Conservation (phyloP, 1,140 invertebrate genomes). For the Cecropterus lyciades region DNA sequence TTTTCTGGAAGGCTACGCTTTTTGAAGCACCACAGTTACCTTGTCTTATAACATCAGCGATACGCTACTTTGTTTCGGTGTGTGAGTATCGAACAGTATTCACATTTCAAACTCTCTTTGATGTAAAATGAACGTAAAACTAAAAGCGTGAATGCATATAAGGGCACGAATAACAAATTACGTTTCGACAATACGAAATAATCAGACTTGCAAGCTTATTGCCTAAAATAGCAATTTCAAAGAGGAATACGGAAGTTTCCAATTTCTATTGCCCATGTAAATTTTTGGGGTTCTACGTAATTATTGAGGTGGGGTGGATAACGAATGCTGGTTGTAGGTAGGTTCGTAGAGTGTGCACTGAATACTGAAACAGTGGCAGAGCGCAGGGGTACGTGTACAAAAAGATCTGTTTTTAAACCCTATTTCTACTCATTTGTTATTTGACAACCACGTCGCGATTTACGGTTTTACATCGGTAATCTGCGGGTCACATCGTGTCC, state of each 20-base stretch:
- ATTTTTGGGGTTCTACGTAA: slow-evolving; percentile 20
- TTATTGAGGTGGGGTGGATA: slow-evolving; percentile 21
- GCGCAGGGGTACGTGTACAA: neutral
- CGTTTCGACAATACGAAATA: neutral
- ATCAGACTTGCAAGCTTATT: neutral
- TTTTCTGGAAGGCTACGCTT: too few species aligned
- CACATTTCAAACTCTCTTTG: neutral
- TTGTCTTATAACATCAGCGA: neutral
- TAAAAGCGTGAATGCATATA: too few species aligned
- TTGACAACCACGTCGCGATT: neutral
- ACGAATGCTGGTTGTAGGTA: neutral
- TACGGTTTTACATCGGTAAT: too few species aligned
- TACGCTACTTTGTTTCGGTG: neutral
- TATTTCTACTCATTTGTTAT: too few species aligned
- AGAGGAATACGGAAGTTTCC: neutral
- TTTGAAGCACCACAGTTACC: too few species aligned
- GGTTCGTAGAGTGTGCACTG: slow-evolving; percentile 6
- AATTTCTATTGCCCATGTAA: slow-evolving; percentile 24
- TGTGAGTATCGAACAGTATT: neutral
- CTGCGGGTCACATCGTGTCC: too few species aligned
- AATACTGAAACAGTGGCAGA: slow-evolving; percentile 19
- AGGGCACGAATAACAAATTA: neutral
- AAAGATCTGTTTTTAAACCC: neutral
- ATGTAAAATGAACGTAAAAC: too few species aligned
- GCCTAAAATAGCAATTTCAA: neutral